Conservation (phyloP, 2,888 invertebrate genomes). For the Globia sparganii region DNA sequence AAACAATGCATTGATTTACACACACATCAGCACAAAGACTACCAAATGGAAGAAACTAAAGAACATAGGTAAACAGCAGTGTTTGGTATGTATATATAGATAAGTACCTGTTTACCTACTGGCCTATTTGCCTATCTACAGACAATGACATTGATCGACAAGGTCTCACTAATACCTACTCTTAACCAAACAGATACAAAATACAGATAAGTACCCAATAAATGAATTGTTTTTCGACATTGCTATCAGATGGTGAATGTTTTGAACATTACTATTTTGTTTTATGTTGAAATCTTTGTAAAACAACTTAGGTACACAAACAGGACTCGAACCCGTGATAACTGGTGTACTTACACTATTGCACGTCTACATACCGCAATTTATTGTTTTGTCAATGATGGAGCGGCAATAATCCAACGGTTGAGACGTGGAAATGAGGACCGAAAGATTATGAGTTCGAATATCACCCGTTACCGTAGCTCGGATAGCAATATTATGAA, state of each 20-base stretch:
- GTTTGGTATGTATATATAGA: not conserved
- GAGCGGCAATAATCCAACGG: not conserved
- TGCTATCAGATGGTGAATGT: not conserved
- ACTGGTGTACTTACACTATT: not conserved
- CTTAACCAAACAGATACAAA: constrained; percentile 19
- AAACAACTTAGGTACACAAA: not conserved
- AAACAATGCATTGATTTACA: not conserved
- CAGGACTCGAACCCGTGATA: not conserved
- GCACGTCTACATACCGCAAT: not conserved
- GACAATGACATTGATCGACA: constrained; percentile 54
- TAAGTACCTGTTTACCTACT: constrained; percentile 24
- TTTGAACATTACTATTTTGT: not conserved
- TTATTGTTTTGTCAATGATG: not conserved
- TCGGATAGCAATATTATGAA: not conserved
- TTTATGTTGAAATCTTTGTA: not conserved
- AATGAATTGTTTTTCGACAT: constrained; percentile 3
- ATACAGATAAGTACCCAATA: constrained; percentile 8
- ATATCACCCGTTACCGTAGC: not conserved
- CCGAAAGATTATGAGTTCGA: not conserved
- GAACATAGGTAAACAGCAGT: constrained; percentile 3
- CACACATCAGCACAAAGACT: not conserved
- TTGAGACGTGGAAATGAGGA: not conserved
- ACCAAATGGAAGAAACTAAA: not conserved
- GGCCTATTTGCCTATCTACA: constrained; percentile 51
- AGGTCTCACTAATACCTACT: constrained; percentile 34